A percentile compares a stretch with the other conserved stretches of the same genome.
Evolutionary conservation across 2,888 invertebrate species (phyloP).

Genomic region (Stomorhina lunata): DNA sequence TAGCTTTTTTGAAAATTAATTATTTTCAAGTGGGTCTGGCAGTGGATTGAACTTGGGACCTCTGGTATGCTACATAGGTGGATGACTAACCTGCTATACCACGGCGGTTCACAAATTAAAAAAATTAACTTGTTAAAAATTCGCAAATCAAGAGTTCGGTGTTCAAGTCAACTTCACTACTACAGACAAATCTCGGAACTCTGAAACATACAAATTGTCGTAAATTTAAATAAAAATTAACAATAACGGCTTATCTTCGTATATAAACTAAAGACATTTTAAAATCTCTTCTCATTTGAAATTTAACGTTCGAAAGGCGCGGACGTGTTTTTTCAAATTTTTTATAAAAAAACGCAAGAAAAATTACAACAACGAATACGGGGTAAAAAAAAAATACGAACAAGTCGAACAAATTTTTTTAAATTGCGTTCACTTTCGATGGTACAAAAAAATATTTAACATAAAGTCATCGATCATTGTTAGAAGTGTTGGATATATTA

Average conservation of each 20-base stretch:
- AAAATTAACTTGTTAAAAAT: no score
- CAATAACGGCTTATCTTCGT: slow-evolving; percentile 71
- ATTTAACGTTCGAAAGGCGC: slow-evolving; percentile 71
- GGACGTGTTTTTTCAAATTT: slow-evolving; percentile 64
- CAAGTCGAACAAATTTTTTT: neutral
- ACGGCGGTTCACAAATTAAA: no score
- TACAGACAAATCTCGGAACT: neutral
- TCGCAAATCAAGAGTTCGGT: no score
- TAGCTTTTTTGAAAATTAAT: no score
- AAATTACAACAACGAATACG: slow-evolving; percentile 1
- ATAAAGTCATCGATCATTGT: neutral
- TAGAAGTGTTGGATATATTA: neutral
- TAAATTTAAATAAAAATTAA: slow-evolving; percentile 59
- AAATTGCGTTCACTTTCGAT: neutral
- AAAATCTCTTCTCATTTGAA: slow-evolving; percentile 77
- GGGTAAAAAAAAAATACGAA: slow-evolving; percentile 20
- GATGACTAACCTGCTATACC: no score
- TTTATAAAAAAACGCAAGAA: neutral
- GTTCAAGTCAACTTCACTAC: no score
- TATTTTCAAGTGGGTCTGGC: no score
- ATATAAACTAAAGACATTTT: slow-evolving; percentile 76
- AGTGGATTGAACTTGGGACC: no score
- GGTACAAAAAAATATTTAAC: neutral
- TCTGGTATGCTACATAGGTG: no score
- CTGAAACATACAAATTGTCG: slow-evolving; percentile 21